A percentile compares a stretch with the other conserved stretches of the same genome.
Conservation (phyloP, 2,797 vertebrate species). For the Margarornis squamiger region DNA sequence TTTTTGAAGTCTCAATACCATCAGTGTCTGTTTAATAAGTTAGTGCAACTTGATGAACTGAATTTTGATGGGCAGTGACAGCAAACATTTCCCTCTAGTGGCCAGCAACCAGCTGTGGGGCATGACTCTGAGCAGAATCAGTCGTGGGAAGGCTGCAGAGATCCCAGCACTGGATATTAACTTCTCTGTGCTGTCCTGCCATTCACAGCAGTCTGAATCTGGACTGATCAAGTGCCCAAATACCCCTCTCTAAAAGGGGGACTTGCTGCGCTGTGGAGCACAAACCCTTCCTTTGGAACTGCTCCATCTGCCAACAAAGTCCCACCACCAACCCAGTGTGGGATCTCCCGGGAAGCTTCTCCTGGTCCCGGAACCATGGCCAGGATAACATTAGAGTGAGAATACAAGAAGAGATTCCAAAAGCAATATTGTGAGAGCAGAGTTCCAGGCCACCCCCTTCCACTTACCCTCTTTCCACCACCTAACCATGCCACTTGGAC, state of each 20-base stretch:
- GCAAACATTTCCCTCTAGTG: background rate
- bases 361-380: background rate
- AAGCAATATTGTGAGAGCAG: background rate
- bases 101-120: background rate
- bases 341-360: background rate
- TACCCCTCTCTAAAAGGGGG: background rate
- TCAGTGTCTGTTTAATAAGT: background rate
- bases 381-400: rapidly evolving
- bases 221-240: background rate
- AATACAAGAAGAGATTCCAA: background rate
- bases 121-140: rapidly evolving
- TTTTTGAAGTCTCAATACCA: background rate
- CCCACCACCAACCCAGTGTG: rapidly evolving
- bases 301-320: background rate
- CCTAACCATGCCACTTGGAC: background rate
- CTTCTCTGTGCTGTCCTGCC: background rate
- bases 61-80: background rate
- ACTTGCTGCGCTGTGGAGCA: background rate
- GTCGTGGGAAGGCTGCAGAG: background rate
- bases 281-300: background rate
- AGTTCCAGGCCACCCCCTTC: background rate
- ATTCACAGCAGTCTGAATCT: background rate
- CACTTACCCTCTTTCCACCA: background rate
- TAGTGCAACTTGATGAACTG: background rate
- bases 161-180: background rate